These are phyloP conservation scores for Eurytoma californica DNA, from an alignment of 2,888 invertebrate species.

Conservation along the genomic window DNA sequence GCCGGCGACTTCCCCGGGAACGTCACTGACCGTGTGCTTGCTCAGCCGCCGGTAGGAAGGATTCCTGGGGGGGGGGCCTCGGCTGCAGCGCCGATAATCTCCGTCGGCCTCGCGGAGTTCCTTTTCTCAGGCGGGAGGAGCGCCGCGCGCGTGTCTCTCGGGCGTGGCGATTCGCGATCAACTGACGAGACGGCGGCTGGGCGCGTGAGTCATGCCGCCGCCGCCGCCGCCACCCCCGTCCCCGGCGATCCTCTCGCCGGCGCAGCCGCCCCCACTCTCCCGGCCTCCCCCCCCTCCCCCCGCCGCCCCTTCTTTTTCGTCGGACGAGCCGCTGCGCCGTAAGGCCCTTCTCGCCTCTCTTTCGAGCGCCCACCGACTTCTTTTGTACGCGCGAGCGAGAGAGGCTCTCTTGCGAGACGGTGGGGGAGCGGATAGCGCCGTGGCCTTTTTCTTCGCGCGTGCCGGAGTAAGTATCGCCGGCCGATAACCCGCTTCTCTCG, in stretches of 20 bases:
- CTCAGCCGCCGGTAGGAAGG: too few relatives aligned
- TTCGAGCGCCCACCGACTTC: conserved; percentile 6
- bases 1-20: too few relatives aligned
- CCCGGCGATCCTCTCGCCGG: conserved; percentile 33
- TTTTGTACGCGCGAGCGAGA: not conserved
- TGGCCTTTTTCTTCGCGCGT: conserved; percentile 5
- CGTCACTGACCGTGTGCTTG: too few relatives aligned
- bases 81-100: too few relatives aligned
- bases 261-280: conserved; percentile 27
- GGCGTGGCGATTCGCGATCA: conserved; percentile 74
- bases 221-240: conserved; percentile 56
- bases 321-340: not conserved
- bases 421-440: not conserved
- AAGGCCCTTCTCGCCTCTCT: not conserved
- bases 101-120: too few relatives aligned
- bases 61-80: too few relatives aligned
- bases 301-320: conserved; percentile 28
- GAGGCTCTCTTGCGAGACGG: not conserved
- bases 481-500: too few relatives aligned
- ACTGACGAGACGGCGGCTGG: conserved; percentile 66
- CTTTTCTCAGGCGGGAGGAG: not conserved
- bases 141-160: conserved; percentile 62
- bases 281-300: conserved; percentile 16
- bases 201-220: conserved; percentile 68
- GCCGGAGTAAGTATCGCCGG: not conserved